phyloP scores from a whole-genome alignment of 2,113 vertebrate genomes.

The Peromyscus maniculatus region DNA sequence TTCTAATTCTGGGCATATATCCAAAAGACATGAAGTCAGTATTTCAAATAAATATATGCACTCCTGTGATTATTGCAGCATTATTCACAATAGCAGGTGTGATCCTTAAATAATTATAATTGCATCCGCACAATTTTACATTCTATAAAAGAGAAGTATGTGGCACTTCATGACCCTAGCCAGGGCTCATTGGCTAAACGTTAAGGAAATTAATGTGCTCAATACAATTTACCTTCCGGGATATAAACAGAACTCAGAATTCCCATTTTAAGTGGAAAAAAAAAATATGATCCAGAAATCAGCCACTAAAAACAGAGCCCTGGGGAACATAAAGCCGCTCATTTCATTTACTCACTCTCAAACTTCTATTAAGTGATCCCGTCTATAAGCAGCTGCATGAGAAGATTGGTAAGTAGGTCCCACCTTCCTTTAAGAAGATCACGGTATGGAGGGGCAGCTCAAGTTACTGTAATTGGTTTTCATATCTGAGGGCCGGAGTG shows the following conservation, averaged over 20 bases:
- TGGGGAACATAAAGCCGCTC: neutral
- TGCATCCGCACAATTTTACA: neutral
- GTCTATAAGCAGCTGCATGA: neutral
- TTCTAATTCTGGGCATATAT: neutral
- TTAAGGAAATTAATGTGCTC: conserved; percentile 53
- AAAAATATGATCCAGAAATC: neutral
- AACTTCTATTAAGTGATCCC: conserved; percentile 11
- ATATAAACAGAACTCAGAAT: conserved; percentile 5
- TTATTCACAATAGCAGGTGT: neutral
- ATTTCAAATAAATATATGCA: neutral
- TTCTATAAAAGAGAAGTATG: conserved; percentile 31
- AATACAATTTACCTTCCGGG: neutral
- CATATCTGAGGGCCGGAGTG: neutral
- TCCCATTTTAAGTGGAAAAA: conserved; percentile 5
- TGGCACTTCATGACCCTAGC: conserved; percentile 1
- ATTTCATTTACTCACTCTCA: conserved; percentile 33
- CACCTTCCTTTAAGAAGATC: neutral
- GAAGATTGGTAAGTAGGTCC: neutral
- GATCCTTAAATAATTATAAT: conserved; percentile 51
- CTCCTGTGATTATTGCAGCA: neutral
- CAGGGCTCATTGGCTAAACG: conserved; percentile 42
- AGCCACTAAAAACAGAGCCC: conserved; percentile 14
- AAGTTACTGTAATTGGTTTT: neutral
- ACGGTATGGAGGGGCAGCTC: neutral
- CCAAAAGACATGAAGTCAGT: neutral